These are phyloP conservation scores for Holcopasites calliopsidis DNA, from an alignment of 1,140 invertebrate genomes.

Conservation along the genomic window DNA sequence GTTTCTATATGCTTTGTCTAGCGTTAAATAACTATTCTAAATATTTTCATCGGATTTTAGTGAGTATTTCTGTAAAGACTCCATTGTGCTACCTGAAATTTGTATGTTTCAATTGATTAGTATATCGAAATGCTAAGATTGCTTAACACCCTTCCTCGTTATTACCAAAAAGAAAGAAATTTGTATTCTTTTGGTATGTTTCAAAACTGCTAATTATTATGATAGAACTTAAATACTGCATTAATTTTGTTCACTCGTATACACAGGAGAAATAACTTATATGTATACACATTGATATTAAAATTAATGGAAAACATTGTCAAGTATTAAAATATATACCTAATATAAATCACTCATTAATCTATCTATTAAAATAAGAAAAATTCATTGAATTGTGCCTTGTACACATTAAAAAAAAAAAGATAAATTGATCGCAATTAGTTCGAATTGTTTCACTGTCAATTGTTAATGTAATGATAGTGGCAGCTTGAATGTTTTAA, in stretches of 20 bases:
- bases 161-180: constrained; percentile 17
- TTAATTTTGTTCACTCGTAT: background rate
- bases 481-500: constrained; percentile 30
- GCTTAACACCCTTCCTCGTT: background rate
- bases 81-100: constrained; percentile 12
- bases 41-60: constrained; percentile 9
- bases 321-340: background rate
- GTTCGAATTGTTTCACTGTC: background rate
- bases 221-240: background rate
- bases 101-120: constrained; percentile 14
- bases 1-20: constrained; percentile 39
- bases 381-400: background rate
- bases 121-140: background rate
- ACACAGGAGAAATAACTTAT: constrained; percentile 5
- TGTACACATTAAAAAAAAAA: background rate
- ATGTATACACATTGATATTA: constrained; percentile 5
- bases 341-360: background rate
- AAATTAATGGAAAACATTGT: background rate
- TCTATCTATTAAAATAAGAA: background rate
- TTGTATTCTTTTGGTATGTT: background rate
- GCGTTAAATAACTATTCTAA: constrained; percentile 40
- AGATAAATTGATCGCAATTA: background rate
- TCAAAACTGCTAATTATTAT: background rate
- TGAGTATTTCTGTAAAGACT: constrained; percentile 9
- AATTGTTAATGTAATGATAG: no score